Conservation (phyloP, 1,140 invertebrate species). For the Manduca sexta region DNA sequence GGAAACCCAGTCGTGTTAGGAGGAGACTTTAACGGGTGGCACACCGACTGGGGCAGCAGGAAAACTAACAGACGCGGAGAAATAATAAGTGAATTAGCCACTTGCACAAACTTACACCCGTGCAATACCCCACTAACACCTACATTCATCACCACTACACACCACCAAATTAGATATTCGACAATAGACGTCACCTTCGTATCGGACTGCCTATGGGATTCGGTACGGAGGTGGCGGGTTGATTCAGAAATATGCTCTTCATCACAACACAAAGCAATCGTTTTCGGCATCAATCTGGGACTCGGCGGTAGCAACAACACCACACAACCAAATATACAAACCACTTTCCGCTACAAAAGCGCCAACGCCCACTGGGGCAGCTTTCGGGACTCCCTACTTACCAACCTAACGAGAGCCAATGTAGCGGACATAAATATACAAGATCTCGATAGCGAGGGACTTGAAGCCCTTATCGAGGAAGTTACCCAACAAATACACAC, state of each 20-base stretch:
- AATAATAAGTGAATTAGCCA: background rate
- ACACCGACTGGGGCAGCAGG: background rate
- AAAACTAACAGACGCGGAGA: background rate
- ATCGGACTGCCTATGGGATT: background rate
- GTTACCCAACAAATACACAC: too few species aligned
- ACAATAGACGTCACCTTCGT: conserved; percentile 15
- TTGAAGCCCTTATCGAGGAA: too few species aligned
- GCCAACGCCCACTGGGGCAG: too few species aligned
- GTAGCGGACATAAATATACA: too few species aligned
- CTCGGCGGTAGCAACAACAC: too few species aligned
- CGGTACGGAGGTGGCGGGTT: conserved; percentile 10
- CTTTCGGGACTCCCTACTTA: too few species aligned
- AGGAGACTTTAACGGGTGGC: background rate
- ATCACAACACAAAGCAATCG: conserved; percentile 16
- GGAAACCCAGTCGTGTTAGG: background rate
- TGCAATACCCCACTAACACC: conserved; percentile 5
- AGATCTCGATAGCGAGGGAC: too few species aligned
- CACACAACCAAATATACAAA: too few species aligned
- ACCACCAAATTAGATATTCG: background rate
- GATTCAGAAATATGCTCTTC: conserved; percentile 6
- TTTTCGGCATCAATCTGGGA: background rate
- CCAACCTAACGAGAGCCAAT: too few species aligned
- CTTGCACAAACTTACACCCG: background rate
- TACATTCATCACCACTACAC: conserved; percentile 7
- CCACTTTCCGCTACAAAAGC: too few species aligned